Conservation (phyloP, 2,888 invertebrate genomes). For the Ophonus ardosiacus region DNA sequence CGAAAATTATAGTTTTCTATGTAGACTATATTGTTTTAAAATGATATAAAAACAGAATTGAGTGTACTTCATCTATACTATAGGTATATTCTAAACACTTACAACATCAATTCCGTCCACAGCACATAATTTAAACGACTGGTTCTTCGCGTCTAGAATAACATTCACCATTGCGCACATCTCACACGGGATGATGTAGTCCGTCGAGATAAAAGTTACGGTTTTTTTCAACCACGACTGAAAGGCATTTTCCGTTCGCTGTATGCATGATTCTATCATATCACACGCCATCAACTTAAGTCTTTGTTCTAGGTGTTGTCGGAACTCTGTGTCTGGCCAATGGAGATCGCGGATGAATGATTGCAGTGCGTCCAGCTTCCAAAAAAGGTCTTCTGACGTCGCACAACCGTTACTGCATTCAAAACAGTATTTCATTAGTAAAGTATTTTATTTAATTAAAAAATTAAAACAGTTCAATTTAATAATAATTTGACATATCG, state of each 20-base stretch:
- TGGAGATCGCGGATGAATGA: conserved; percentile 98
- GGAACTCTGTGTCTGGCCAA: conserved; percentile 99
- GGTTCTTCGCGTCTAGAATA: conserved; percentile 97
- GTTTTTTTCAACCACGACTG: conserved; percentile 96
- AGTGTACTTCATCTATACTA: too few relatives aligned
- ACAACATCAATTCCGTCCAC: conserved; percentile 97
- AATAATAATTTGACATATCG: too few relatives aligned
- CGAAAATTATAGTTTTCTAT: too few relatives aligned
- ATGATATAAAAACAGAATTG: too few relatives aligned
- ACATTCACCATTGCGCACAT: conserved; percentile 99
- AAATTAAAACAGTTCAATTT: too few relatives aligned
- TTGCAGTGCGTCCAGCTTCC: conserved; percentile 99
- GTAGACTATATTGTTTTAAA: too few relatives aligned
- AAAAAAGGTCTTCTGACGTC: conserved; percentile 98
- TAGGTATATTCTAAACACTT: conserved; percentile 74
- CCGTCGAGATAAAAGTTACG: conserved; percentile 95
- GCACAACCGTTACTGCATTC: conserved; percentile 92
- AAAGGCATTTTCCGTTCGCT: conserved; percentile 92
- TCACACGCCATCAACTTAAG: conserved; percentile 98
- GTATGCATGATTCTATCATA: conserved; percentile 99
- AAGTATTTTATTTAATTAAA: neutral
- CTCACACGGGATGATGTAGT: conserved; percentile 98
- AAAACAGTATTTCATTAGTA: neutral
- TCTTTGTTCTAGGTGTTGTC: conserved; percentile 96
- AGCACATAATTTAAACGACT: conserved; percentile 96